Percentiles rank a stretch among this genome's conserved stretches.
phyloP scores from a whole-genome alignment of 2,113 vertebrate species.

The Nesogale talazaci region DNA sequence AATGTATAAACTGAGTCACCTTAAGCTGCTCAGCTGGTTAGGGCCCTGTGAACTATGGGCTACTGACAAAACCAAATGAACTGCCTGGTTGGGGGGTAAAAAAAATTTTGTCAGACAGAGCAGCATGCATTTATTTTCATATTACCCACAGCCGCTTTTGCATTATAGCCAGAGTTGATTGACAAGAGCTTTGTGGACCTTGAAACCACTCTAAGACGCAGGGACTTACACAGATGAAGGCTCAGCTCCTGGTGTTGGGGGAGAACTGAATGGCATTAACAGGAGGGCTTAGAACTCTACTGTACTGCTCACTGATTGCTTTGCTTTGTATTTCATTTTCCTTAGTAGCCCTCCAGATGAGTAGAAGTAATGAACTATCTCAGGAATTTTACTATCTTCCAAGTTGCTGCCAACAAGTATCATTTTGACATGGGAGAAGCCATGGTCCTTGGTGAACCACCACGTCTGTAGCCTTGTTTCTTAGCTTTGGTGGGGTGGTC shows the following conservation, averaged over 20 bases:
- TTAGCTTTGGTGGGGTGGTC: neutral
- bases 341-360: neutral
- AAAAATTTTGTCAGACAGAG: neutral
- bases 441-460: neutral
- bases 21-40: neutral
- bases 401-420: neutral
- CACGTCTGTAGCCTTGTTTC: neutral
- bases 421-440: neutral
- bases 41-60: neutral
- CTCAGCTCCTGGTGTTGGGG: neutral
- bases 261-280: fast-evolving
- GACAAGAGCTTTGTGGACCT: neutral
- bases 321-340: neutral
- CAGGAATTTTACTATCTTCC: neutral
- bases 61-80: fast-evolving
- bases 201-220: neutral
- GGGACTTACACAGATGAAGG: too few relatives aligned
- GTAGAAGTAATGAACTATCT: neutral
- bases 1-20: neutral
- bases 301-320: fast-evolving
- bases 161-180: fast-evolving
- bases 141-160: too few relatives aligned
- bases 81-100: neutral
- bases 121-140: too few relatives aligned
- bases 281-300: neutral